Evolutionary conservation across 2,113 vertebrate species (phyloP).

Genomic region (Platysteira castanea): DNA sequence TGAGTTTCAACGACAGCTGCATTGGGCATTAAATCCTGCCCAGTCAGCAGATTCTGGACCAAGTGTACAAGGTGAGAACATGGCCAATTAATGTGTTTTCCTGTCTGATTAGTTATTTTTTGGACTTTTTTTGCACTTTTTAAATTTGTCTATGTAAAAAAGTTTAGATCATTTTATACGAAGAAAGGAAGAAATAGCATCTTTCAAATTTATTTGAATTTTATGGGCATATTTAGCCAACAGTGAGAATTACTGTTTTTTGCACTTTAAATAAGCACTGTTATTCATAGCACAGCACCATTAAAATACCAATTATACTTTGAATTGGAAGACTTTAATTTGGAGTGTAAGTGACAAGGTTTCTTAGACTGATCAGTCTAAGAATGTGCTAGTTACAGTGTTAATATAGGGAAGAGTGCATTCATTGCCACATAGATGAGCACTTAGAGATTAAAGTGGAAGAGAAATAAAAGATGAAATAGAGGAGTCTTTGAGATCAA

Average conservation of each 20-base stretch:
- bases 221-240: neutral
- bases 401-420: neutral
- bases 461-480: neutral
- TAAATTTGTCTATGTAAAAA: neutral
- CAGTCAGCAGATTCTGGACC: conserved; percentile 65
- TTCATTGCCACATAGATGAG: neutral
- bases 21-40: conserved; percentile 78
- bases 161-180: neutral
- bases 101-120: neutral
- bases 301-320: neutral
- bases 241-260: neutral
- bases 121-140: accelerated
- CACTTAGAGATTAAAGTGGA: neutral
- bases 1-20: conserved; percentile 83
- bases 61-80: conserved; percentile 64
- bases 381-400: neutral
- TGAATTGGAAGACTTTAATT: neutral
- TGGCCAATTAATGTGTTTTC: neutral
- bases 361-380: neutral
- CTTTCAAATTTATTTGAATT: neutral
- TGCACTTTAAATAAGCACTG: neutral
- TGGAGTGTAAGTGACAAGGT: neutral
- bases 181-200: neutral
- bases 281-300: neutral
- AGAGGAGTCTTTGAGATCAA: neutral